Evolutionary conservation across 2,113 vertebrate genomes (phyloP).

Genomic region (Pungitius pungitius): DNA sequence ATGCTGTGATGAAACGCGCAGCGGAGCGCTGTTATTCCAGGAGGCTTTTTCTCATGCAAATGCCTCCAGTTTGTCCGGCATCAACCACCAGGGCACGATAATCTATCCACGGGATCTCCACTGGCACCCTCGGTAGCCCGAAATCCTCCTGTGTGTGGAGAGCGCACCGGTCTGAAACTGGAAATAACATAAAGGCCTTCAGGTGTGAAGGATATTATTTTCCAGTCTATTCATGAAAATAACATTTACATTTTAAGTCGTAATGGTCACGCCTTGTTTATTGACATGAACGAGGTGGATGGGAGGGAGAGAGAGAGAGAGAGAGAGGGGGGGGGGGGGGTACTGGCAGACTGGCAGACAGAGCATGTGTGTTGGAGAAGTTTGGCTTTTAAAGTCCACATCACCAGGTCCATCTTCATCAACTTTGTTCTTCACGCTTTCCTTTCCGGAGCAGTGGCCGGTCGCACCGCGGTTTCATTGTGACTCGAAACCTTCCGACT

Average conservation of each 20-base stretch:
- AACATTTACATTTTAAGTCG: too few species aligned
- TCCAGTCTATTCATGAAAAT: neutral
- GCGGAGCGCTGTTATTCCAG: constrained; percentile 44
- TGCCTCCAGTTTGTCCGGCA: constrained; percentile 65
- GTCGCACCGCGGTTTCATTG: constrained; percentile 31
- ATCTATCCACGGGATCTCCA: constrained; percentile 68
- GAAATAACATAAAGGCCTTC: neutral
- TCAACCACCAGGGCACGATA: constrained; percentile 49
- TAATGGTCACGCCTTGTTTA: constrained; percentile 17
- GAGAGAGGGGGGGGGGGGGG: too few species aligned
- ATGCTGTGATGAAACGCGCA: constrained; percentile 4
- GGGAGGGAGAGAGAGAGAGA: constrained; percentile 15
- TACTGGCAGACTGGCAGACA: constrained; percentile 1
- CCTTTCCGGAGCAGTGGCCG: constrained; percentile 25
- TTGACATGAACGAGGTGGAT: constrained; percentile 26
- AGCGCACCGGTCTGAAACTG: constrained; percentile 2
- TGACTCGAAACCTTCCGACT: neutral
- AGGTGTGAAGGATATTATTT: neutral
- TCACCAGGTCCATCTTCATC: neutral
- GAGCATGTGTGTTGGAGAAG: constrained; percentile 13
- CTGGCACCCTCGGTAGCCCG: constrained; percentile 38
- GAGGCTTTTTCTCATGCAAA: constrained; percentile 73
- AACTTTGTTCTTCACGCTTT: neutral
- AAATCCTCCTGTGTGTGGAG: constrained; percentile 29
- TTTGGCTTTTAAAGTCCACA: constrained; percentile 1